Conservation (phyloP, 2,888 invertebrate species). For the Melanotus villosus region DNA sequence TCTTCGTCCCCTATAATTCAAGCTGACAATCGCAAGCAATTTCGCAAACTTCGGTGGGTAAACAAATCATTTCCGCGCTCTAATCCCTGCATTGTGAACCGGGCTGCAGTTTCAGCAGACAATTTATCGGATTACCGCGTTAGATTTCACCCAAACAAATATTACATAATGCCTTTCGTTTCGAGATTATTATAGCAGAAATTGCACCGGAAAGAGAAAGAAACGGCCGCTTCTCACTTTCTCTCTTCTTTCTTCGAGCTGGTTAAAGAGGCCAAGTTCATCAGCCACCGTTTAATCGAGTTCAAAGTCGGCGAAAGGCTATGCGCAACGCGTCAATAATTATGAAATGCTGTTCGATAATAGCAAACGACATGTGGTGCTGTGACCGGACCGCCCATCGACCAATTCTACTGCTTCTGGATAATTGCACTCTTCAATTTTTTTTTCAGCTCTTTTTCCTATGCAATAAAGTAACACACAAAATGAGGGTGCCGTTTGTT, state of each 20-base stretch:
- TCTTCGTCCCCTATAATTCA: conserved; percentile 34
- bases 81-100: conserved; percentile 44
- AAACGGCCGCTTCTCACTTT: conserved; percentile 44
- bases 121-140: conserved; percentile 41
- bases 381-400: conserved; percentile 26
- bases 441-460: not conserved
- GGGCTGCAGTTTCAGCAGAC: conserved; percentile 8
- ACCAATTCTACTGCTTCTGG: conserved; percentile 21
- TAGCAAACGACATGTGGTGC: conserved; percentile 28
- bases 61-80: conserved; percentile 51
- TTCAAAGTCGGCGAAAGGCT: conserved; percentile 59
- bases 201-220: conserved; percentile 41
- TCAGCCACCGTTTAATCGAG: conserved; percentile 55
- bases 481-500: too few species aligned
- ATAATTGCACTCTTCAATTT: conserved; percentile 9
- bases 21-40: conserved; percentile 53
- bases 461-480: too few species aligned
- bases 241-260: conserved; percentile 51
- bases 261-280: conserved; percentile 57
- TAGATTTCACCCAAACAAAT: conserved; percentile 31
- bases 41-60: conserved; percentile 51
- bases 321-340: conserved; percentile 47
- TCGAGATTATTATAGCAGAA: conserved; percentile 37
- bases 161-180: conserved; percentile 42
- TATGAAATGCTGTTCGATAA: conserved; percentile 44